Conservation (phyloP, 2,888 invertebrate genomes). For the Meganola albula region DNA sequence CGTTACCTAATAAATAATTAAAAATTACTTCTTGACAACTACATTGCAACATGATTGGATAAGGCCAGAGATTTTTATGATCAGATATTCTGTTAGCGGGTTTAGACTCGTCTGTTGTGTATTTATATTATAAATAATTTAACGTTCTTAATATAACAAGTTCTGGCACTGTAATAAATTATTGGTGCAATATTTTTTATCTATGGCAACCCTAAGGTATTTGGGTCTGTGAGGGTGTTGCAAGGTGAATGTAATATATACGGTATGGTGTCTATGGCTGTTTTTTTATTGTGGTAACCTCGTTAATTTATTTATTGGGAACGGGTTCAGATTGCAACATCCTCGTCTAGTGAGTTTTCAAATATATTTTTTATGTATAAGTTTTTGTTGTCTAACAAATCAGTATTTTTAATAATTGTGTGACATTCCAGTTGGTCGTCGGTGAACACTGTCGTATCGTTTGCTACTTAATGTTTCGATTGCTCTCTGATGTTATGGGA, state of each 20-base stretch:
- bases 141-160: slow-evolving; percentile 44
- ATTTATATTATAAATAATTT: slow-evolving; percentile 44
- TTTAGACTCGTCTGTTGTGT: slow-evolving; percentile 60
- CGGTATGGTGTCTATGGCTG: slow-evolving; percentile 35
- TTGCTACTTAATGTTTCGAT: slow-evolving; percentile 45
- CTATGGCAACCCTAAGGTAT: slow-evolving; percentile 47
- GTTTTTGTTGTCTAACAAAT: slow-evolving; percentile 68
- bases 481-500: slow-evolving; percentile 46
- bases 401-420: slow-evolving; percentile 75
- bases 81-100: slow-evolving; percentile 39
- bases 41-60: slow-evolving; percentile 48
- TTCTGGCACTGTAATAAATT: slow-evolving; percentile 47
- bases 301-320: slow-evolving; percentile 39
- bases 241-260: slow-evolving; percentile 51
- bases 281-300: slow-evolving; percentile 33
- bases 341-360: slow-evolving; percentile 45
- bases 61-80: slow-evolving; percentile 32
- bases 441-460: slow-evolving; percentile 47
- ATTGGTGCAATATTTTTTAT: slow-evolving; percentile 62
- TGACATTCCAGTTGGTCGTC: slow-evolving; percentile 75
- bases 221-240: slow-evolving; percentile 52
- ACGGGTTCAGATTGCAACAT: slow-evolving; percentile 57
- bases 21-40: slow-evolving; percentile 48
- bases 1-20: slow-evolving; percentile 54
- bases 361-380: slow-evolving; percentile 57